phyloP scores from a whole-genome alignment of 2,113 vertebrate genomes.

The Oxygymnocypris stewartii region DNA sequence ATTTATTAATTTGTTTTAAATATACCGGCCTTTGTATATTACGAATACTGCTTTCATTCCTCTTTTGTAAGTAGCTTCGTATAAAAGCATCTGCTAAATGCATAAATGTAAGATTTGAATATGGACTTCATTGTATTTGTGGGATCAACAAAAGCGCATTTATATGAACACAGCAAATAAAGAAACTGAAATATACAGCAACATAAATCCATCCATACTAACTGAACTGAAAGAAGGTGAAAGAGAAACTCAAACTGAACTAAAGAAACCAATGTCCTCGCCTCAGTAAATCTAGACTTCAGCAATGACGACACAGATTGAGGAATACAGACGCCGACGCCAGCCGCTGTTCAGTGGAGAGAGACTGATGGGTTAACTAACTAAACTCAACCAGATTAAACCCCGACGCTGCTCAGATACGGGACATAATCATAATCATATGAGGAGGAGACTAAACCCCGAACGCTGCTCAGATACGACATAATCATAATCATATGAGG shows the following conservation, averaged over 20 bases:
- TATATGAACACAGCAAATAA: background rate
- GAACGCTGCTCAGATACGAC: too few relatives aligned
- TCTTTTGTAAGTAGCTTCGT: background rate
- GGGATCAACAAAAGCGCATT: background rate
- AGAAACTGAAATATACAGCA: background rate
- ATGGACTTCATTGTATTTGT: background rate
- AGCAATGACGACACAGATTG: conserved; percentile 88
- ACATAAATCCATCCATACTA: background rate
- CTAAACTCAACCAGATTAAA: background rate
- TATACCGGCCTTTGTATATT: too few relatives aligned
- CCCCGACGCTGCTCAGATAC: background rate
- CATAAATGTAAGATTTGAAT: too few relatives aligned
- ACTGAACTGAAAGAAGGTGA: conserved; percentile 13
- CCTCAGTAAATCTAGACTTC: conserved; percentile 98
- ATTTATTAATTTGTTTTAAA: too few relatives aligned
- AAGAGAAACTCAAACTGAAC: conserved; percentile 59
- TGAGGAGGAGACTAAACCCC: too few relatives aligned
- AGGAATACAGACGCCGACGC: conserved; percentile 60
- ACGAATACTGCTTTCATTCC: too few relatives aligned
- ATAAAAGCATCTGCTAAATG: background rate
- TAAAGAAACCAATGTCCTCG: conserved; percentile 76
- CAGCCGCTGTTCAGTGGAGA: background rate
- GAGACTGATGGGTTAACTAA: conserved; percentile 12
- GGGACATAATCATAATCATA: background rate
- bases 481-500: too few relatives aligned